Percentiles rank a stretch among this genome's conserved stretches.
Conservation (phyloP, 1,140 invertebrate species). For the Cotesia glomerata region DNA sequence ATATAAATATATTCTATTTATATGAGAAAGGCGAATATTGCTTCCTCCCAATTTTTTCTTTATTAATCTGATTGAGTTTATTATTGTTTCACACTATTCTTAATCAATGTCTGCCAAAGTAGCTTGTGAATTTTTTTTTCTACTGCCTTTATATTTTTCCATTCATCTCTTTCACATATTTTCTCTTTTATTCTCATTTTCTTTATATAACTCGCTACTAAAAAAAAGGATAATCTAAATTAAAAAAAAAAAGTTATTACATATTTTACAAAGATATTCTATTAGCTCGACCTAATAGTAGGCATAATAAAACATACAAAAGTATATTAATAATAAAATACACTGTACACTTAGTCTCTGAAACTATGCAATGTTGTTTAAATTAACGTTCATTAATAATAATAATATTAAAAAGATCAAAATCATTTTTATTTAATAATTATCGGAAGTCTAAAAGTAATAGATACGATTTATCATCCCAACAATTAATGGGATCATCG, state of each 20-base stretch:
- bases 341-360: constrained; percentile 49
- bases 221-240: background rate
- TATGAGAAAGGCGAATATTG: constrained; percentile 29
- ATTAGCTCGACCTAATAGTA: constrained; percentile 44
- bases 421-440: background rate
- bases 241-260: constrained; percentile 35
- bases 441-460: background rate
- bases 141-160: background rate
- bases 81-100: background rate
- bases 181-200: background rate
- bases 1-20: constrained; percentile 21
- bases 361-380: constrained; percentile 22
- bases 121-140: constrained; percentile 45
- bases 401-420: background rate
- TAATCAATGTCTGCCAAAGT: constrained; percentile 60
- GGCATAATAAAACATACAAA: constrained; percentile 42
- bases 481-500: background rate
- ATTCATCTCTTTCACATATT: background rate
- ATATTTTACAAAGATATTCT: constrained; percentile 51
- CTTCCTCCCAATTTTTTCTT: constrained; percentile 23
- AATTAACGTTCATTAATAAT: background rate
- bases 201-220: background rate
- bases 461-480: constrained; percentile 10
- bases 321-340: constrained; percentile 32
- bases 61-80: background rate